Percentiles rank a stretch among this genome's conserved stretches.
phyloP scores from a whole-genome alignment of 2,888 invertebrate genomes.

The Nymphalis polychloros region DNA sequence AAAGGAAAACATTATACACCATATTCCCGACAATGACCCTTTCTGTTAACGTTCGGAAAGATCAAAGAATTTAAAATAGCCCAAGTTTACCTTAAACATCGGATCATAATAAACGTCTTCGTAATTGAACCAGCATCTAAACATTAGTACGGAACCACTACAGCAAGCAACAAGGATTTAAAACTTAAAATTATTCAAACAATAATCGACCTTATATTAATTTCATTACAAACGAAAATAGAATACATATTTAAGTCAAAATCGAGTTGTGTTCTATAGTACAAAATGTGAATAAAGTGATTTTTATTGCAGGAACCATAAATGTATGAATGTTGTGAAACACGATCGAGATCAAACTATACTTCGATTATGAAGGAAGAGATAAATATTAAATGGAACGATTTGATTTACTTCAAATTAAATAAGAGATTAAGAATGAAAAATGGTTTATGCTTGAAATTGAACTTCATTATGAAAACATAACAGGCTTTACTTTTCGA shows the following conservation, averaged over 20 bases:
- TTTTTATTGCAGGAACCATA: conserved; percentile 20
- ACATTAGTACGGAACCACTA: conserved; percentile 44
- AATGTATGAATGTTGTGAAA: conserved; percentile 8
- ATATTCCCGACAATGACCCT: conserved; percentile 24
- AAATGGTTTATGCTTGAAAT: too few relatives aligned
- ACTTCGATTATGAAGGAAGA: conserved; percentile 1
- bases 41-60: conserved; percentile 40
- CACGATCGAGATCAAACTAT: conserved; percentile 8
- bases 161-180: not conserved
- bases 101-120: conserved; percentile 60
- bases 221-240: not conserved
- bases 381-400: not conserved
- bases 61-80: conserved; percentile 70
- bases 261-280: not conserved
- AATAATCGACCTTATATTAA: not conserved
- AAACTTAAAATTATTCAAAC: not conserved
- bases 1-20: conserved; percentile 16
- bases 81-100: conserved; percentile 56
- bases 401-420: not conserved
- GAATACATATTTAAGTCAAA: not conserved
- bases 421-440: not conserved
- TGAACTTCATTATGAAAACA: too few relatives aligned
- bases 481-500: too few relatives aligned
- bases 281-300: not conserved
- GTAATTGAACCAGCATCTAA: conserved; percentile 61